Percentiles rank a stretch among this genome's conserved stretches.
Evolutionary conservation across 2,113 vertebrate genomes (phyloP).

Genomic region (Mormoops blainvillei): DNA sequence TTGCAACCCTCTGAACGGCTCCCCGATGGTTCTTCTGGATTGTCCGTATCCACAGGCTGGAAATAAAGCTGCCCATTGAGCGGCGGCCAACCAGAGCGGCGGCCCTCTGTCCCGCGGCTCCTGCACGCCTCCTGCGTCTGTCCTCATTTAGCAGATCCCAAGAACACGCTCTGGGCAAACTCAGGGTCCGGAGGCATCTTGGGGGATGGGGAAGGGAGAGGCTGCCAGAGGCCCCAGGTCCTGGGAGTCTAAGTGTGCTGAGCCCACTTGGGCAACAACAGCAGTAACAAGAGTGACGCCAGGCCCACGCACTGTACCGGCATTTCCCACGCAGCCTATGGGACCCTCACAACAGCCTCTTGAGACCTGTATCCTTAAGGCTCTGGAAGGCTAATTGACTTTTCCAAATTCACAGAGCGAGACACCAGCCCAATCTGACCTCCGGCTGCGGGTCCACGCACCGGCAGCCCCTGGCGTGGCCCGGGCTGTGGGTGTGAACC

Average conservation of each 20-base stretch:
- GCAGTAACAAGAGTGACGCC: rapidly evolving
- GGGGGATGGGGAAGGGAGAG: rapidly evolving
- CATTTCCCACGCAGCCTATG: neutral
- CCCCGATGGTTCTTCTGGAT: neutral
- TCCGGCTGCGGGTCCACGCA: rapidly evolving
- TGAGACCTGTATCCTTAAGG: rapidly evolving
- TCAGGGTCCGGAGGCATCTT: rapidly evolving
- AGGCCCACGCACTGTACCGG: neutral
- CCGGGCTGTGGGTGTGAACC: neutral
- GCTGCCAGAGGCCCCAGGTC: neutral
- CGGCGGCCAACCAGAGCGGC: neutral
- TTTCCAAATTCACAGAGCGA: neutral
- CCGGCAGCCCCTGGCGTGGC: rapidly evolving
- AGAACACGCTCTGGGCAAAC: rapidly evolving
- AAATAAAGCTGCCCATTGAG: neutral
- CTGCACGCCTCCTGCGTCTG: rapidly evolving
- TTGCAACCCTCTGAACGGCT: neutral
- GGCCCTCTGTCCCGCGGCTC: rapidly evolving
- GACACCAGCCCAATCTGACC: neutral
- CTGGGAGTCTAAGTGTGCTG: rapidly evolving
- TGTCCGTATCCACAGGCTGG: neutral
- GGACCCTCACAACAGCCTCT: too few species aligned
- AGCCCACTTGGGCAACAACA: neutral
- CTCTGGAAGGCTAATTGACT: rapidly evolving
- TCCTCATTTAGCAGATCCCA: neutral